phyloP scores from a whole-genome alignment of 2,888 invertebrate species.

The Drosophila parthenogenetica region DNA sequence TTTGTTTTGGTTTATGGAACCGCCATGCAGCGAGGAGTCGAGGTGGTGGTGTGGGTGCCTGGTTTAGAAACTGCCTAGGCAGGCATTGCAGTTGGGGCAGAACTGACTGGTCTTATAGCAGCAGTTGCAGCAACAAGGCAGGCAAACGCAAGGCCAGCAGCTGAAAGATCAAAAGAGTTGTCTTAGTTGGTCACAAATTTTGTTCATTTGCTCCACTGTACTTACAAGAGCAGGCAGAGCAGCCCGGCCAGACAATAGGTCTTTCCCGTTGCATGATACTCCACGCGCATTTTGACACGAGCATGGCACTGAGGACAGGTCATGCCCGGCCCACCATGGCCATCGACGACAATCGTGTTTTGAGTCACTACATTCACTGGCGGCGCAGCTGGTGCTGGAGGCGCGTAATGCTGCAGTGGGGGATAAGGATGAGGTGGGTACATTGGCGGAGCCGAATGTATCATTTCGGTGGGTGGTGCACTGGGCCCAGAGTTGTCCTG shows the following conservation, averaged over 20 bases:
- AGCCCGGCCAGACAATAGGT: slow-evolving; percentile 49
- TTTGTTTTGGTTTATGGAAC: slow-evolving; percentile 1
- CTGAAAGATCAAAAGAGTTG: slow-evolving; percentile 21
- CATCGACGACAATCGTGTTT: slow-evolving; percentile 33
- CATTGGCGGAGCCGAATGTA: neutral
- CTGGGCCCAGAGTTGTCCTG: neutral
- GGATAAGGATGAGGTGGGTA: slow-evolving; percentile 1
- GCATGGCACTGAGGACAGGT: slow-evolving; percentile 55
- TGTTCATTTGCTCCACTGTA: slow-evolving; percentile 11
- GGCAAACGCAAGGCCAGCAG: slow-evolving; percentile 63
- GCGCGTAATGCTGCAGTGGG: neutral
- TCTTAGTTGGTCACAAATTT: neutral
- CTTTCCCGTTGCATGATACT: slow-evolving; percentile 55
- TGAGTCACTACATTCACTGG: slow-evolving; percentile 31
- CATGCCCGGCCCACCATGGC: slow-evolving; percentile 32
- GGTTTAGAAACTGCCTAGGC: slow-evolving; percentile 49
- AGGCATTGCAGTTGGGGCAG: slow-evolving; percentile 67
- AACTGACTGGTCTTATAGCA: slow-evolving; percentile 52
- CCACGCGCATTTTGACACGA: slow-evolving; percentile 27
- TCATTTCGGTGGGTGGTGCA: slow-evolving; percentile 40
- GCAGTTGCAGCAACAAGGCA: slow-evolving; percentile 66
- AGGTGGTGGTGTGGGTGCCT: neutral
- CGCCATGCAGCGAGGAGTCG: neutral
- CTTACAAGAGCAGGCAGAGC: slow-evolving; percentile 55
- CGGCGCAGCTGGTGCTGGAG: neutral